Evolutionary conservation across 2,113 vertebrate species (phyloP).

Genomic region (Nettapus auritus): DNA sequence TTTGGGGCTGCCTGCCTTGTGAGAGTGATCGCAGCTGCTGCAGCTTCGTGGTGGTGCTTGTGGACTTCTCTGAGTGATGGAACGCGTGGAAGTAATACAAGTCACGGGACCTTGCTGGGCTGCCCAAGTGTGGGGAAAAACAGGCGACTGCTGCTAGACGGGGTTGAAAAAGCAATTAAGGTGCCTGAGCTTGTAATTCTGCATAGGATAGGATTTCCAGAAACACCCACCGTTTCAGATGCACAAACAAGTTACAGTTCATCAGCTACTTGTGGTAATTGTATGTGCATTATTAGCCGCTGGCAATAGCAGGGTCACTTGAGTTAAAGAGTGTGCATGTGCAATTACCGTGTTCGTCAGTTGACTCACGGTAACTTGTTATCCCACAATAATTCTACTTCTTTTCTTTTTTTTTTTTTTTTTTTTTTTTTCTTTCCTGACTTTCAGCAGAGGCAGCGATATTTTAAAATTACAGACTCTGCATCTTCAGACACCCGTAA

Average conservation of each 20-base stretch:
- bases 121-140: not conserved
- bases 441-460: not conserved
- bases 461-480: not conserved
- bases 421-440: not conserved
- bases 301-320: slow-evolving; percentile 39
- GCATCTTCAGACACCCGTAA: not conserved
- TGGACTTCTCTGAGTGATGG: not conserved
- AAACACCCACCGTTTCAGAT: not conserved
- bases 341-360: not conserved
- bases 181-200: not conserved
- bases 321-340: slow-evolving; percentile 14
- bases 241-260: slow-evolving; percentile 31
- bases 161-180: not conserved
- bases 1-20: not conserved
- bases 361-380: not conserved
- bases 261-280: slow-evolving; percentile 38
- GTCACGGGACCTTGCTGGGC: not conserved
- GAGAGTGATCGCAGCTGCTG: not conserved
- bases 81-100: not conserved
- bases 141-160: not conserved
- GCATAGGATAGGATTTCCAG: slow-evolving; percentile 32
- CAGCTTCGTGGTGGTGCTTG: not conserved
- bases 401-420: not conserved
- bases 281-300: slow-evolving; percentile 27
- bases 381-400: not conserved